Evolutionary conservation across 64 coral and sea anemone genomes (phyloP), one percentile per base, ranked within the genome.

Genomic region (Porites australiensis): DNA sequence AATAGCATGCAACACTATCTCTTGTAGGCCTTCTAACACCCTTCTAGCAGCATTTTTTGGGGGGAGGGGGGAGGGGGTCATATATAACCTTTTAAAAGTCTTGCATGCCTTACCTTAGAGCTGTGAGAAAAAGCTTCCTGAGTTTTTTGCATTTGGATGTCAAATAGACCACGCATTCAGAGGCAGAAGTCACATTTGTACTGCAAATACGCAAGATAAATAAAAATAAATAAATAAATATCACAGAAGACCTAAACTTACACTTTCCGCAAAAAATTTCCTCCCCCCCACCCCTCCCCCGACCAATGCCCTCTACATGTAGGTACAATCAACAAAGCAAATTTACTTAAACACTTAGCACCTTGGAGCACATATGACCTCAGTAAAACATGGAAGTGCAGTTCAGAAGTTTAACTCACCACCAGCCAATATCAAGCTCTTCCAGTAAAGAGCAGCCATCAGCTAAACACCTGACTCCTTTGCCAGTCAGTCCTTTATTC

Each of bases 121-220:
- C 98, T 57, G 98, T 95, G 3, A 99, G 75, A 89, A 99, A 99
- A 18, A 99, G 70, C 49, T 99, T 99, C 79, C 79, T 99, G 13
- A 99, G 55, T 68, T 94, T 96, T 13, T 76, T 89, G 81, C 94
- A 95, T 18, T 64, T 90, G 18, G 74, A 91, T 13, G 90, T 87
- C 63, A 99, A 77, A 13, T 94, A 68, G 64, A 77, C 86, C 8
- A 98, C 50, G 64, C 95, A 98, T 59, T 77, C 83, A 37, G 68
- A 76, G 12, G 57, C 20, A 44, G 86, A 83, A 37, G 74, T 44
- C 44, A 98, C 82, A 14, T 50, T 88, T 18, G 82, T 87, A 52
- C 95, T 98, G 76, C 4, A 75, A 87, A 52, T 37, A 37, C 27
- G 27, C 27, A 64, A 64, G 13, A 60, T 5, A 12, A 21, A 84